These are phyloP conservation scores for Synergus umbraculus DNA, from an alignment of 2,888 invertebrate genomes.

Conservation along the genomic window DNA sequence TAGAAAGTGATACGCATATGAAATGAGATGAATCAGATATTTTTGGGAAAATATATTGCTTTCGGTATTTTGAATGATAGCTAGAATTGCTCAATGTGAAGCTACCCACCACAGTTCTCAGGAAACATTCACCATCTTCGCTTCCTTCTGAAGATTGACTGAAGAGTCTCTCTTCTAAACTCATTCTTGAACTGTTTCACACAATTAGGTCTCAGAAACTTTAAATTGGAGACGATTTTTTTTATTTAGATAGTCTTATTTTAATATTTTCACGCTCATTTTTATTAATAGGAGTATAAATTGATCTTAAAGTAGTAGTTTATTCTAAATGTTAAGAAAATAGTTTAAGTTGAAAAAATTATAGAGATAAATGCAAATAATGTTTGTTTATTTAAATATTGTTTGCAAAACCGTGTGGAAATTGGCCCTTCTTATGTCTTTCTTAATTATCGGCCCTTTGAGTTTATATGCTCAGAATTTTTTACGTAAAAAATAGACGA, in stretches of 20 bases:
- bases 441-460: no score
- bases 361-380: background rate
- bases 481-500: no score
- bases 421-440: no score
- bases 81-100: background rate
- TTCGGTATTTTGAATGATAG: background rate
- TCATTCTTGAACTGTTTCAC: constrained; percentile 55
- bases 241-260: background rate
- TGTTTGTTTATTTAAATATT: no score
- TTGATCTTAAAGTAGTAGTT: background rate
- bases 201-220: background rate
- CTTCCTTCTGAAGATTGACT: constrained; percentile 68
- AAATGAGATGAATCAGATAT: background rate
- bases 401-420: no score
- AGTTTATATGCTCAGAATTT: no score
- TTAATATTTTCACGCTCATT: background rate
- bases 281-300: background rate
- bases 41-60: background rate
- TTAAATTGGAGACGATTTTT: background rate
- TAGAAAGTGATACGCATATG: background rate
- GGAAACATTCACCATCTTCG: constrained; percentile 66
- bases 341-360: background rate
- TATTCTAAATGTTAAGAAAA: background rate
- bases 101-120: constrained; percentile 62
- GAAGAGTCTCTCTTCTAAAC: constrained; percentile 65